Evolutionary conservation across 1,140 invertebrate species (phyloP).

Genomic region (Euschistus heros): DNA sequence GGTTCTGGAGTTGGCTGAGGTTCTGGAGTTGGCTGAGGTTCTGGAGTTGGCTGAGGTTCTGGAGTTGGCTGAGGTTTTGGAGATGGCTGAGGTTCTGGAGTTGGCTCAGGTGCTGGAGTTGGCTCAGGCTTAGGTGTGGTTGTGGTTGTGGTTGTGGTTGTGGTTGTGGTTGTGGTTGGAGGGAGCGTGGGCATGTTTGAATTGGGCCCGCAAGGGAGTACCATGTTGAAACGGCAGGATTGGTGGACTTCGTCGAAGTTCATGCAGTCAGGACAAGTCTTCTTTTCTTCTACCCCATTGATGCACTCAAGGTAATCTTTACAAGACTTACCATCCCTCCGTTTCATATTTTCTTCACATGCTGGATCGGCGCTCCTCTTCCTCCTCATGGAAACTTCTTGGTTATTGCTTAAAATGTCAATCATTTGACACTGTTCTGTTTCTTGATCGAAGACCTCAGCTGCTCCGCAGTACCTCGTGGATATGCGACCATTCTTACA

Average conservation of each 20-base stretch:
- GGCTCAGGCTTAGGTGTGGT: background rate
- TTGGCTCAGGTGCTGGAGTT: background rate
- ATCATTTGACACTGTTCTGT: too few species aligned
- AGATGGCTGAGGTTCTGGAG: background rate
- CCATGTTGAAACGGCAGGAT: background rate
- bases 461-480: too few species aligned
- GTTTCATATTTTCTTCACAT: background rate
- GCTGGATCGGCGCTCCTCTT: background rate
- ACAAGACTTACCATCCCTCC: background rate
- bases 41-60: background rate
- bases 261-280: background rate
- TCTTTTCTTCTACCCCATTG: background rate
- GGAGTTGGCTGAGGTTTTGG: background rate
- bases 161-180: background rate
- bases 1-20: too few species aligned
- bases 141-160: background rate
- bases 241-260: background rate
- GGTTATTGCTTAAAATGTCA: too few species aligned
- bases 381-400: background rate
- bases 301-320: background rate
- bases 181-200: background rate
- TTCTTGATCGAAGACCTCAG: too few species aligned
- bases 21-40: background rate
- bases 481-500: too few species aligned
- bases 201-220: background rate